Conservation (phyloP, 2,888 invertebrate species). For the Hanleya hanleyi region DNA sequence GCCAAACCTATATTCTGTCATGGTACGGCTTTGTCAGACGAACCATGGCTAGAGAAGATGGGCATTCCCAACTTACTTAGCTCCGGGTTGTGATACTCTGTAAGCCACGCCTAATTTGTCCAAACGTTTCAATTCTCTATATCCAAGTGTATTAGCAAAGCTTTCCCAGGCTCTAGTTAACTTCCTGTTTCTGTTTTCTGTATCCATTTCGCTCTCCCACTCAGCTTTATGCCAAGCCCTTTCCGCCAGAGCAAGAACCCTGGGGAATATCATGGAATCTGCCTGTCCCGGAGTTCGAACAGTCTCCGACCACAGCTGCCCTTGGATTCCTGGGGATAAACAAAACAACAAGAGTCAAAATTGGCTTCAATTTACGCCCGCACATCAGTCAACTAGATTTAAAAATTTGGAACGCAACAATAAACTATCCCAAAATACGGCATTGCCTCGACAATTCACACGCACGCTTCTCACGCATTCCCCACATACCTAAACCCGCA, state of each 20-base stretch:
- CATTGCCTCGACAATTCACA: too few species aligned
- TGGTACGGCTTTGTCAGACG: too few species aligned
- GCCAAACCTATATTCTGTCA: too few species aligned
- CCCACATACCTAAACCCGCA: too few species aligned
- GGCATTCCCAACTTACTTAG: slow-evolving; percentile 54
- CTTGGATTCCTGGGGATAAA: slow-evolving; percentile 70
- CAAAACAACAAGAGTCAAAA: too few species aligned
- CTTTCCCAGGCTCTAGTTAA: slow-evolving; percentile 45
- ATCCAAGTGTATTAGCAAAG: slow-evolving; percentile 53
- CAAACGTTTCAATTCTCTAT: slow-evolving; percentile 47
- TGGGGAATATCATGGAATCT: slow-evolving; percentile 61
- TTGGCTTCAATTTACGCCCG: too few species aligned
- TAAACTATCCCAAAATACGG: too few species aligned
- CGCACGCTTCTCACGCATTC: too few species aligned
- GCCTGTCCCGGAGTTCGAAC: slow-evolving; percentile 57
- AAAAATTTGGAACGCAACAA: too few species aligned
- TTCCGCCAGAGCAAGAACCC: slow-evolving; percentile 67
- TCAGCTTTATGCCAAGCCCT: slow-evolving; percentile 66
- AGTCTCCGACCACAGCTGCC: slow-evolving; percentile 69
- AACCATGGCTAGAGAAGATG: too few species aligned
- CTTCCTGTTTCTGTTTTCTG: background rate
- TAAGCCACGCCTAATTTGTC: slow-evolving; percentile 50
- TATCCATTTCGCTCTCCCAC: slow-evolving; percentile 50
- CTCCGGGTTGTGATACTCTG: slow-evolving; percentile 58
- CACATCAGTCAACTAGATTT: too few species aligned